Base-by-base conservation (phyloP, 2,113 vertebrate genomes). In the Pyxicephalus adspersus region DNA sequence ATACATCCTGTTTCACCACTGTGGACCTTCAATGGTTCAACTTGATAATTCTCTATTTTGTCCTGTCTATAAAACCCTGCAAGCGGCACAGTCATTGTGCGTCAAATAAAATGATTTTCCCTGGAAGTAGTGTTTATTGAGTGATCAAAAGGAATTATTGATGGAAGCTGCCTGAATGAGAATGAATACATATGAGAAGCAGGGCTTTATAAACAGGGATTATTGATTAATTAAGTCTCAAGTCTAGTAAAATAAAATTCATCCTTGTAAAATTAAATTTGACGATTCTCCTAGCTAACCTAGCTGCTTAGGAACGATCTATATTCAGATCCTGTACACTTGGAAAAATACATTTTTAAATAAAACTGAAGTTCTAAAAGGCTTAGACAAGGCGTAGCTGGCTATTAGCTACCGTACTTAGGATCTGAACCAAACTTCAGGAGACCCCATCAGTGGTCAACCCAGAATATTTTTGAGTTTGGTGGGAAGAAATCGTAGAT, bases 41-140 rank as follows among this genome's bases (percentile, higher is more conserved):
- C 28, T 22, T 22, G 2, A 22, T 22, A 9, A 29, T 58, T 26
- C 17, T 19, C 28, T 16, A 52, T n/a, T 73, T 19, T 18, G 26
- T 73, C n/a, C 70, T 15, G 52, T 26, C 28, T 57, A 57, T 73
- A n/a, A 73, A 57, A 8, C 70, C 22, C 70, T 34, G 29, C 28
- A 57, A 73, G 29, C 52, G 22, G n/a, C 31, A 57, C 52, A 22
- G 4, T 25, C 70, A 34, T 6, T 5, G 54, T 54, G 19, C 2
- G 70, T 57, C 70, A 73, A 73, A 58, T 73, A 28, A 73, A 73
- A 73, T 73, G 52, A 73, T 73, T 73, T 73, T 73, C 58, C 70
- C 70, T 73, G 52, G 28, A 73, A 73, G 19, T 54, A 73, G 54
- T 29, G 70, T 73, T 20, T 73, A 73, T 28, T 54, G 52, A 73